Evolutionary conservation across 1,140 invertebrate genomes (phyloP), one percentile per base, ranked within the genome.

Genomic region (Melitaea cinxia): DNA sequence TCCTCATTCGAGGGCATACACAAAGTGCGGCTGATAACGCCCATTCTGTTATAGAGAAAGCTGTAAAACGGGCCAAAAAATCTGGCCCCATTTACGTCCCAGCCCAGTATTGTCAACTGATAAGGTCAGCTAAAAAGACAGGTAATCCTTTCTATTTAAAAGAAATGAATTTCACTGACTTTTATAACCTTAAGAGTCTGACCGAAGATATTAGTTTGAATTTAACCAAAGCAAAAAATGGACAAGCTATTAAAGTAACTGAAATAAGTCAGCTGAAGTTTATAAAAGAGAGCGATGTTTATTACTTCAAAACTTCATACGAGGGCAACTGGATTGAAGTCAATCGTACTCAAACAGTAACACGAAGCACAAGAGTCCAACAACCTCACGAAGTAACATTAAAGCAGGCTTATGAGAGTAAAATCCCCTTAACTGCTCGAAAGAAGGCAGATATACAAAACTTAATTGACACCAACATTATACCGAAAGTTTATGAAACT

Each of bases 1-100:
- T 73, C 49, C 60, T 83, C 3, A 76, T 85, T 14, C 60, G 82
- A 4, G 35, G 79, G 14, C 79, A 82, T 47, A 72, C 71, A 17
- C 72, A 82, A 65, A 85, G 82, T 63, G 72, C 80, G 63, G 78
- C 70, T 7, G 82, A 85, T 53, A 67, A 50, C 23, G 70, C 70
- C 9, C 80, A 85, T 74, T 75, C 76, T 14, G 35, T 37, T 4
- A 37, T 37, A 2, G 35, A 37, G 14, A 37, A 37, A 37, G 35
- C 47, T 19, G 59, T 75, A 28, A 70, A 58, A 56, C 72, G 72
- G 66, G 68, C 61, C 9, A 71, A 73, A 57, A 74, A 72, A 64
- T 69, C 70, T 68, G 66, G 66, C 5, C 68, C 62, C 28, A 73
- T 72, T 17, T 75, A 73, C 63, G 37, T 65, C 37, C 70, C 77